These are phyloP conservation scores for Eledone cirrhosa DNA, from an alignment of 2,888 invertebrate genomes.

Conservation along the genomic window DNA sequence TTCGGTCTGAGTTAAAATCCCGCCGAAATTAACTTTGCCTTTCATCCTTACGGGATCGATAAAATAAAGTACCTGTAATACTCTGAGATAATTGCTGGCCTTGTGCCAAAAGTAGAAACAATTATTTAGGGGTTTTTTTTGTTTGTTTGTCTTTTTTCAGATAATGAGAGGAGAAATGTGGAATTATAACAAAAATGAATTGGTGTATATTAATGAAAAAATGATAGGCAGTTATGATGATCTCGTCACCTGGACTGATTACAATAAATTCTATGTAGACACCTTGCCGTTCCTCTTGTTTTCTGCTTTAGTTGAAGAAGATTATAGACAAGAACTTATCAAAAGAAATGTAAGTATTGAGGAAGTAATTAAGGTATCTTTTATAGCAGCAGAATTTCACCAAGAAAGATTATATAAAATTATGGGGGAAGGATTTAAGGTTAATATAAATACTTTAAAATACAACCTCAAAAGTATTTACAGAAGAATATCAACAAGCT, in stretches of 20 bases:
- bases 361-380: not conserved
- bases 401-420: too few relatives aligned
- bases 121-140: too few relatives aligned
- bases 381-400: not conserved
- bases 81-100: too few relatives aligned
- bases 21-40: too few relatives aligned
- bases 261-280: conserved; percentile 61
- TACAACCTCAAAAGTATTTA: too few relatives aligned
- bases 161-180: conserved; percentile 64
- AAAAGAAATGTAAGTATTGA: conserved; percentile 51
- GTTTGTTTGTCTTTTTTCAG: conserved; percentile 42
- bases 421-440: too few relatives aligned
- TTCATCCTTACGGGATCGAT: too few relatives aligned
- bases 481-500: too few relatives aligned
- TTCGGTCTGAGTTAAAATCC: too few relatives aligned
- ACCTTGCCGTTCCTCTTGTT: conserved; percentile 61
- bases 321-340: conserved; percentile 59
- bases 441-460: too few relatives aligned
- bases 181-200: conserved; percentile 61
- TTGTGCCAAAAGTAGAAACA: too few relatives aligned
- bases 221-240: conserved; percentile 62
- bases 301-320: conserved; percentile 62
- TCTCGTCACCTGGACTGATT: conserved; percentile 63
- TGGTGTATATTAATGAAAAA: conserved; percentile 60
- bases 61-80: too few relatives aligned